Percentiles rank a stretch among this genome's conserved stretches.
Evolutionary conservation across 2,797 vertebrate genomes (phyloP).

Genomic region (Fratercula arctica): DNA sequence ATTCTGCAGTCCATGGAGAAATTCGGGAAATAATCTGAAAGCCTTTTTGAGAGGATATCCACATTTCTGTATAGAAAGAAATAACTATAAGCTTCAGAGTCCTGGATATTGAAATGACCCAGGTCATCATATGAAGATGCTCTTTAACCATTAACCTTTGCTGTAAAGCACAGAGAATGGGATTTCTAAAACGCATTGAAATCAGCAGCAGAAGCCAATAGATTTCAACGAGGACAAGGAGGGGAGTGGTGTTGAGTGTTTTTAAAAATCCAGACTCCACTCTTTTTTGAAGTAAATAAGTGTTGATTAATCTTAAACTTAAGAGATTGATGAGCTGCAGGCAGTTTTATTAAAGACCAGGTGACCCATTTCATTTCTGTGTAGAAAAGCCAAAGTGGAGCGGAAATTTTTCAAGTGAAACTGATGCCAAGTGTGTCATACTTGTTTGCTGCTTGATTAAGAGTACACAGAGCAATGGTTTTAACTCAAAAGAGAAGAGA

Average conservation of each 20-base stretch:
- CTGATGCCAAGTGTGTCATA: background rate
- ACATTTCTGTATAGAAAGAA: background rate
- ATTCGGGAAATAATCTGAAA: background rate
- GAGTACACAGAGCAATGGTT: background rate
- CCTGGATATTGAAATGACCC: background rate
- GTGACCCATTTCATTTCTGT: background rate
- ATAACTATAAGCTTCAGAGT: background rate
- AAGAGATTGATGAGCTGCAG: background rate
- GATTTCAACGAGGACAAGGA: background rate
- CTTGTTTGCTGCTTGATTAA: background rate
- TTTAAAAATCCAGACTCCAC: background rate
- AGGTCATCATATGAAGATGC: background rate
- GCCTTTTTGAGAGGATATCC: background rate
- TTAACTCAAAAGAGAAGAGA: background rate
- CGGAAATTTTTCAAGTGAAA: background rate
- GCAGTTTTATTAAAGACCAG: background rate
- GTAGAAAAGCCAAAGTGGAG: background rate
- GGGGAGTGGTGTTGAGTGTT: background rate
- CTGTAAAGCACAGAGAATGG: background rate
- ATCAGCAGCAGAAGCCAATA: background rate
- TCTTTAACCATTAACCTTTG: background rate
- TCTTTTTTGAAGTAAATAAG: slow-evolving; percentile 31
- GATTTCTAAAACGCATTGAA: background rate
- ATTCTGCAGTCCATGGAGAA: background rate
- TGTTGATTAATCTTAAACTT: slow-evolving; percentile 20